Evolutionary conservation across 2,113 vertebrate genomes (phyloP).

Genomic region (Irena cyanogastra): DNA sequence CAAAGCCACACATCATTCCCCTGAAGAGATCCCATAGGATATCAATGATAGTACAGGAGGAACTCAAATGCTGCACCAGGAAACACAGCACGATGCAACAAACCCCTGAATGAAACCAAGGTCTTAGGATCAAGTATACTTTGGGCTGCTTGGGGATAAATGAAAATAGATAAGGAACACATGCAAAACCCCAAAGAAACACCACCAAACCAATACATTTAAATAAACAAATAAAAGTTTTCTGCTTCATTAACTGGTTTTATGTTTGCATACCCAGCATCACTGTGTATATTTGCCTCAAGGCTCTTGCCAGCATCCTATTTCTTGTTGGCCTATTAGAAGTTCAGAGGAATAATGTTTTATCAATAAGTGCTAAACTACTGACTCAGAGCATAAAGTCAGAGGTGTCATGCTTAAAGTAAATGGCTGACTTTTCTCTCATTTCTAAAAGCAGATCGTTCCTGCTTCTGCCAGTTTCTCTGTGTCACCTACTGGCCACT

Average conservation of each 20-base stretch:
- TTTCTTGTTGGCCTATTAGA: background rate
- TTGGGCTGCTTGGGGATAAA: background rate
- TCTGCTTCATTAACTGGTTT: background rate
- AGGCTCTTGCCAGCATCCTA: background rate
- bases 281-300: background rate
- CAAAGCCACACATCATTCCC: background rate
- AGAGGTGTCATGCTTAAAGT: background rate
- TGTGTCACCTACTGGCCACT: background rate
- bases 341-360: background rate
- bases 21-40: background rate
- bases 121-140: background rate
- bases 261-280: background rate
- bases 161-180: background rate
- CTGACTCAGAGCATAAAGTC: background rate
- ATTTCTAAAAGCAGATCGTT: background rate
- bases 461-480: background rate
- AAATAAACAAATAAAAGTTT: background rate
- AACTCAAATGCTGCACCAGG: background rate
- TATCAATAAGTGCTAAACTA: background rate
- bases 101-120: background rate
- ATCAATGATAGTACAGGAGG: background rate
- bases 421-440: background rate
- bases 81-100: background rate
- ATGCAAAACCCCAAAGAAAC: background rate
- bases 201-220: background rate